Conservation (phyloP, 2,797 vertebrate species). For the Sebastes miniatus region DNA sequence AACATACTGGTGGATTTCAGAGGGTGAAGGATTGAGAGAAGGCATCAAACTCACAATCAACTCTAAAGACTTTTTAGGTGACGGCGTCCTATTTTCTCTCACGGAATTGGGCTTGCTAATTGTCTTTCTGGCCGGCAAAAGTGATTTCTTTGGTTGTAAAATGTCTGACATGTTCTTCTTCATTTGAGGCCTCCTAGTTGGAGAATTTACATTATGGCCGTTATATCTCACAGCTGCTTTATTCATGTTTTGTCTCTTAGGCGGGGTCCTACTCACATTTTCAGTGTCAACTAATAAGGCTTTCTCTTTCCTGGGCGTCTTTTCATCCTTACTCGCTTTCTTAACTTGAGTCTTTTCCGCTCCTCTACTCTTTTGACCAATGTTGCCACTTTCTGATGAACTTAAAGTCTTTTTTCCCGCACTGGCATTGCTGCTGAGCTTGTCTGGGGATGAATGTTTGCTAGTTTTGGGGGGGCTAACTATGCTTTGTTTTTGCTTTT, state of each 20-base stretch:
- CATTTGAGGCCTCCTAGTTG: conserved; percentile 53
- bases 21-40: conserved; percentile 62
- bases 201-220: conserved; percentile 68
- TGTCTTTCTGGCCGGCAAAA: conserved; percentile 64
- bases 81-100: conserved; percentile 64
- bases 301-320: conserved; percentile 31
- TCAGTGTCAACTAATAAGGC: conserved; percentile 38
- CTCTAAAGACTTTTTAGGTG: conserved; percentile 50
- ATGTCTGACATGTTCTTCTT: conserved; percentile 75
- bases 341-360: conserved; percentile 44
- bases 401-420: conserved; percentile 58
- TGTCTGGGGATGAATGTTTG: conserved; percentile 57
- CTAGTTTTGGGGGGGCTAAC: conserved; percentile 35
- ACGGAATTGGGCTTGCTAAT: conserved; percentile 78
- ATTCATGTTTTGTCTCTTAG: conserved; percentile 46
- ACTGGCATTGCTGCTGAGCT: conserved; percentile 44
- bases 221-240: conserved; percentile 53
- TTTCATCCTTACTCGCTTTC: conserved; percentile 41
- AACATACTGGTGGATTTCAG: conserved; percentile 86
- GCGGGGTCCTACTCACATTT: conserved; percentile 28
- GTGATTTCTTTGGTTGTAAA: conserved; percentile 53
- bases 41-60: conserved; percentile 66
- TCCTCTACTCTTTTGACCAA: conserved; percentile 37
- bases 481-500: conserved; percentile 48
- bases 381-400: conserved; percentile 64